phyloP scores from a whole-genome alignment of 2,113 vertebrate species.

The Sphaerodactylus townsendi region DNA sequence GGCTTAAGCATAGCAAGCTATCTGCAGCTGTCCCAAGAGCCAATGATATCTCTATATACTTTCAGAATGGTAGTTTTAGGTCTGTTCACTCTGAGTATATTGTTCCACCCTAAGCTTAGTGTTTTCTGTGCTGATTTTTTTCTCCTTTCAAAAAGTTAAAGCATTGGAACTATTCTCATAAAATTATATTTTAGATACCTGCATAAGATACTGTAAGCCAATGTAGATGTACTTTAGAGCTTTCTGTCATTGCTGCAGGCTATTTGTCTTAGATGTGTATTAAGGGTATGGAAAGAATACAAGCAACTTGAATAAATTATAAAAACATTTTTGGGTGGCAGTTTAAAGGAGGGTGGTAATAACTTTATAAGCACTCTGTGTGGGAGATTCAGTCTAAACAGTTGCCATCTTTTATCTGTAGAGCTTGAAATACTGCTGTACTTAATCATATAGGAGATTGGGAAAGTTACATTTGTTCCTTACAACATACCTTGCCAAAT shows the following conservation, averaged over 20 bases:
- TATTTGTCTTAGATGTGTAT: not conserved
- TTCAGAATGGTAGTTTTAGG: too few species aligned
- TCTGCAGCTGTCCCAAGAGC: not conserved
- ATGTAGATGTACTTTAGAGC: not conserved
- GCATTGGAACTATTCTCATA: not conserved
- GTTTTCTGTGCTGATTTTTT: not conserved
- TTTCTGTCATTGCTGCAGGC: not conserved
- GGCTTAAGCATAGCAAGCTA: not conserved
- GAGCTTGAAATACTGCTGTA: constrained; percentile 33
- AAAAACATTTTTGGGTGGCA: constrained; percentile 20
- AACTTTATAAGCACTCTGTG: constrained; percentile 1
- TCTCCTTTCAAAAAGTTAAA: not conserved
- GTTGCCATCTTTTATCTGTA: constrained; percentile 41
- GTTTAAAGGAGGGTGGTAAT: constrained; percentile 27
- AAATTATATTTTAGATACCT: not conserved
- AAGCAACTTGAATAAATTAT: constrained; percentile 31
- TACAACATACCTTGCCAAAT: constrained; percentile 32
- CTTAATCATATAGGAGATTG: constrained; percentile 21
- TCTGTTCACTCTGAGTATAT: too few species aligned
- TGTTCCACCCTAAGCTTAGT: not conserved
- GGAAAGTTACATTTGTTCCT: constrained; percentile 12
- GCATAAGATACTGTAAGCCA: not conserved
- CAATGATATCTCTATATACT: not conserved
- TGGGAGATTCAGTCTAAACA: constrained; percentile 40
- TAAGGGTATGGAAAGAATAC: not conserved